Conservation (phyloP, 2,888 invertebrate species). For the Drosophila limbata region DNA sequence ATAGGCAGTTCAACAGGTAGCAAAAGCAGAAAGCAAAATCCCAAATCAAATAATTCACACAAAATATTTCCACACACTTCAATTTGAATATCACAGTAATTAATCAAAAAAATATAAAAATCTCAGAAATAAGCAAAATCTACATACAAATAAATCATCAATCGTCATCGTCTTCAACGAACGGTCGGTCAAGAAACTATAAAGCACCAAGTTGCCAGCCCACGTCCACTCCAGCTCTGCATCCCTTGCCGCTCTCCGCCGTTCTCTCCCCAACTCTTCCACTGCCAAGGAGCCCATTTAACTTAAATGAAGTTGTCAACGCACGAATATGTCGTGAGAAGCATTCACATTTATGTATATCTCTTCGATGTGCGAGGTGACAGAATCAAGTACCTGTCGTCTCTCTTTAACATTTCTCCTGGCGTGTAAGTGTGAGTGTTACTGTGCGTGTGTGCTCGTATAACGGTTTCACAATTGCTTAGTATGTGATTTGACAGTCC, state of each 20-base stretch:
- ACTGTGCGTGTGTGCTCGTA: slow-evolving; percentile 32
- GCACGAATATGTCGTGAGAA: slow-evolving; percentile 72
- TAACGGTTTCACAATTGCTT: slow-evolving; percentile 21
- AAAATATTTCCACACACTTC: slow-evolving; percentile 67
- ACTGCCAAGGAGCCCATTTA: slow-evolving; percentile 67
- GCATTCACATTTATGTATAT: slow-evolving; percentile 41
- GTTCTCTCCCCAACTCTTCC: not conserved
- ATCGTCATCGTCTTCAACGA: slow-evolving; percentile 67
- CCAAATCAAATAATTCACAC: slow-evolving; percentile 57
- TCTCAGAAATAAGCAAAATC: slow-evolving; percentile 55
- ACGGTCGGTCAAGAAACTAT: slow-evolving; percentile 73
- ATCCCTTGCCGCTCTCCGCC: not conserved
- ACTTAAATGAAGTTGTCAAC: slow-evolving; percentile 77
- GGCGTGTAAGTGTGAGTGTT: slow-evolving; percentile 42
- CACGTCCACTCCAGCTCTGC: slow-evolving; percentile 41
- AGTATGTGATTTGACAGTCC: slow-evolving; percentile 39
- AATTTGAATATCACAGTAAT: slow-evolving; percentile 79
- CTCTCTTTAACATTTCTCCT: slow-evolving; percentile 40
- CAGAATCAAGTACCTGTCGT: slow-evolving; percentile 45
- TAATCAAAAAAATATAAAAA: slow-evolving; percentile 62
- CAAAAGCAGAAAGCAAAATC: slow-evolving; percentile 19
- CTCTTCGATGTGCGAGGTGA: slow-evolving; percentile 15
- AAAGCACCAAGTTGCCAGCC: slow-evolving; percentile 62
- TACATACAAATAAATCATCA: slow-evolving; percentile 72
- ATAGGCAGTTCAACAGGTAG: slow-evolving; percentile 50